Evolutionary conservation across 2,888 invertebrate genomes (phyloP), one percentile per base, ranked within the genome.

Genomic region (Suillia variegata): DNA sequence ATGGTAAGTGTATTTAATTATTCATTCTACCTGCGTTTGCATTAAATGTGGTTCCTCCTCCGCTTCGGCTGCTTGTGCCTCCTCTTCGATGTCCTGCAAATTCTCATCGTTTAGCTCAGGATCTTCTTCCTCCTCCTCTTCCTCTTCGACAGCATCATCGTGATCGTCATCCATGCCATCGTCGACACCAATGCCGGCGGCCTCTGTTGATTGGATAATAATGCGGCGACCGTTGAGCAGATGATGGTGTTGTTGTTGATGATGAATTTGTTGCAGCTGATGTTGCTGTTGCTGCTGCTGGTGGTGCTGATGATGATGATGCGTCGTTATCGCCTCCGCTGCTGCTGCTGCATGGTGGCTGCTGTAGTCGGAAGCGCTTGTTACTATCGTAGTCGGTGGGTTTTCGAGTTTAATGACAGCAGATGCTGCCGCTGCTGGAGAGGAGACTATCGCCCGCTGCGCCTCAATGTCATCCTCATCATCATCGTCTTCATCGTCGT

Each of bases 91-190:
- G 53, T 79, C 80, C 66, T 79, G 80, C 21, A 78, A 58, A 58
- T 78, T 78, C 58, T 77, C 78, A 67, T 77, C 75, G 48, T 80
- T 76, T 4, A 80, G 61, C 57, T 78, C 80, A 0, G 79, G 79
- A 67, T 79, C 77, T 18, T 78, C 80, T 42, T 79, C 79, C 42
- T 79, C 77, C 21, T 74, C 69, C 3, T 70, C 65, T 31, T 74
- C 62, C 31, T 65, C 63, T 4, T 49, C 64, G 10, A 59, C 26
- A 4, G 15, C 12, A 22, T 15, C 18, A 31, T 64, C 59, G 38
- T 65, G n/a, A n/a, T n/a, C n/a, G 31, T 64, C 63, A 5, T 49
- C 64, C n/a, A 58, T 31, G 10, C 34, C 6, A 26, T 17, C 20
- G 34, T 64, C 60, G 24, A 63, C 63, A 2, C 33, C 62, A 8